Evolutionary conservation across 2,113 vertebrate species (phyloP), one percentile per base, ranked within the genome.

Genomic region (Poeciliopsis retropinna): DNA sequence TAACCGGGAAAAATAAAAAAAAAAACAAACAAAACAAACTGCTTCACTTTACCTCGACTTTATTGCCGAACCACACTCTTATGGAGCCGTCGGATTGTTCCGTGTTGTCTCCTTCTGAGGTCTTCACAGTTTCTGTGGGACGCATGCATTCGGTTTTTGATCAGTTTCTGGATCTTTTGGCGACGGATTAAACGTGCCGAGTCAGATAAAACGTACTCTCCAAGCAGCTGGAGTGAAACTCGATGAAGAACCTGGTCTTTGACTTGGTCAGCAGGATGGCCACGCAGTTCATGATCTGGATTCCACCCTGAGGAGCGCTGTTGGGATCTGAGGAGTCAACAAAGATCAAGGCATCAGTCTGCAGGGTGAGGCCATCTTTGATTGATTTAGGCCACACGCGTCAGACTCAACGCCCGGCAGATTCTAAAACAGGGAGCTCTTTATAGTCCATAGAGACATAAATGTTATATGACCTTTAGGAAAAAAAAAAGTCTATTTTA

Each of bases 161-260:
- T 7, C 25, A 8, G 22, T 14, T 60, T 5, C 34, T 37, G 30
- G 11, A 5, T 13, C 25, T 11, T 51, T 64, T 7, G 54, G 68
- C 6, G 0, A 19, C 14, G 80, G 51, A 4, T 4, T 1, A 31
- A 47, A 63, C 27, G 28, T 12, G 5, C 13, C 54, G 9, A 63
- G 17, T 27, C 15, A 39, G 15, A 54, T 10, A 0, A 51, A 61
- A 76, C 87, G 0, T 94, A 99, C 98, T 96, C 90, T 99, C 98
- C 86, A 99, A 90, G 91, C 97, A 99, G 93, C 95, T 97, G 12
- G 98, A 99, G 73, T 99, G 95, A 85, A 96, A 98, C 78, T 99
- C 98, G 0, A 99, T 96, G 94, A 96, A 98, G 95, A 99, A 99
- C 83, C 96, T 97, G 34, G 98, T 99, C 91, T 98, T 97, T 7